Evolutionary conservation across 2,113 vertebrate genomes (phyloP).

Genomic region (Opisthocomus hoazin): DNA sequence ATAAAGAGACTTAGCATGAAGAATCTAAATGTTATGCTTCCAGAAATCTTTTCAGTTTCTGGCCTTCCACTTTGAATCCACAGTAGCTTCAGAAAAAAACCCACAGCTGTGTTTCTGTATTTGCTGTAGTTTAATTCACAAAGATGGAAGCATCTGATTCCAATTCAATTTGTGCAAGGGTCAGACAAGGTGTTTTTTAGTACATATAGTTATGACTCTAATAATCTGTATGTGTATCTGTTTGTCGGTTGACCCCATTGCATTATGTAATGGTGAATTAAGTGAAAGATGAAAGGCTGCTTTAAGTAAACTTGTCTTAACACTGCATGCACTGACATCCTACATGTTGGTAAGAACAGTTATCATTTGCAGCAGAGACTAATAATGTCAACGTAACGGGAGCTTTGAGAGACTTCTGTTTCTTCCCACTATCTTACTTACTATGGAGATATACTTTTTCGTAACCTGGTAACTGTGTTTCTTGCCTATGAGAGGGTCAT

Average conservation of each 20-base stretch:
- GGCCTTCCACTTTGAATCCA: not conserved
- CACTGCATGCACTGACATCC: not conserved
- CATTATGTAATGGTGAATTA: not conserved
- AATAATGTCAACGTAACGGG: fast-evolving
- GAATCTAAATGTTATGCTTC: not conserved
- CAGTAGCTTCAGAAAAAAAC: not conserved
- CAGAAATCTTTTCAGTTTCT: not conserved
- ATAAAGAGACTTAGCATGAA: not conserved
- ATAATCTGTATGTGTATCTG: not conserved
- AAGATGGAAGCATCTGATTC: not conserved
- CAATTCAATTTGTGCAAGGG: not conserved
- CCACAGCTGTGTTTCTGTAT: not conserved
- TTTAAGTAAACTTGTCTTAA: not conserved
- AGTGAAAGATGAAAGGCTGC: not conserved
- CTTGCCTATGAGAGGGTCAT: not conserved
- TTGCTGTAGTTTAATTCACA: not conserved
- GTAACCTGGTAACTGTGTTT: not conserved
- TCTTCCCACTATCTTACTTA: not conserved
- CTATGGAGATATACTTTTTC: not conserved
- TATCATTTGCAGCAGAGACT: not conserved
- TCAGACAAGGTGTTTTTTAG: not conserved
- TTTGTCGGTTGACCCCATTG: not conserved
- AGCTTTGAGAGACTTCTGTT: not conserved
- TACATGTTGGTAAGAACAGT: not conserved
- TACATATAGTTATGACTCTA: not conserved